Percentiles rank a stretch among this genome's conserved stretches.
phyloP scores from a whole-genome alignment of 2,113 vertebrate species.

The Morone saxatilis region DNA sequence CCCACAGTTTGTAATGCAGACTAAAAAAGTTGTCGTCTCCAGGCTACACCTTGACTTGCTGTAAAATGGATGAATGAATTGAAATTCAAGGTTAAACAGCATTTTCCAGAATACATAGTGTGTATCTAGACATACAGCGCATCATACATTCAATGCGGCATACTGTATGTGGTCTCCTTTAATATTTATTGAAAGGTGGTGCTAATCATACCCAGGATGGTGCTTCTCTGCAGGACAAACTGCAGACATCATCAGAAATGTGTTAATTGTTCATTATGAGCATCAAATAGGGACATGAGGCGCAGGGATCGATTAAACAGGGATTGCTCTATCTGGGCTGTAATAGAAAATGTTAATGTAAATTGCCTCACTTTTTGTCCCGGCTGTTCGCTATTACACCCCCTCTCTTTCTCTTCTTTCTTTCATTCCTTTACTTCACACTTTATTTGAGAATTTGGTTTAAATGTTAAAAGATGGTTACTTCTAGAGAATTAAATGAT shows the following conservation, averaged over 20 bases:
- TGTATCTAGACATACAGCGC: background rate
- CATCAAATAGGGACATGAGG: conserved; percentile 9
- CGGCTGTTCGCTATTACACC: conserved; percentile 2
- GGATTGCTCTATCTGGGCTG: conserved; percentile 22
- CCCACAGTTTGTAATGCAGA: too few relatives aligned
- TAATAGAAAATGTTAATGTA: conserved; percentile 41
- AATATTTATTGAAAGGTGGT: conserved; percentile 13
- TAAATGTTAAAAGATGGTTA: background rate
- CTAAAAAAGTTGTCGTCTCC: background rate
- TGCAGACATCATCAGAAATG: conserved; percentile 57
- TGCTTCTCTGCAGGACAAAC: conserved; percentile 16
- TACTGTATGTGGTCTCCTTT: background rate
- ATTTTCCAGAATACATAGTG: background rate
- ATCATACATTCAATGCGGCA: conserved; percentile 2
- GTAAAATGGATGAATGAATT: background rate
- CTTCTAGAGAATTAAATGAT: background rate
- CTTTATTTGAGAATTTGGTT: background rate
- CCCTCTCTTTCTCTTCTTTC: background rate
- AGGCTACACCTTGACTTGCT: background rate
- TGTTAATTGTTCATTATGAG: conserved; percentile 53
- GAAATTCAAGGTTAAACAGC: background rate
- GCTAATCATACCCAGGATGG: conserved; percentile 33
- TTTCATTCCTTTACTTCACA: background rate
- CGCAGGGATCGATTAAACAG: conserved; percentile 40
- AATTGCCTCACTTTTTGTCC: conserved; percentile 8